Base-by-base conservation (phyloP, 2,888 invertebrate species). In the Troides oblongomaculatus region DNA sequence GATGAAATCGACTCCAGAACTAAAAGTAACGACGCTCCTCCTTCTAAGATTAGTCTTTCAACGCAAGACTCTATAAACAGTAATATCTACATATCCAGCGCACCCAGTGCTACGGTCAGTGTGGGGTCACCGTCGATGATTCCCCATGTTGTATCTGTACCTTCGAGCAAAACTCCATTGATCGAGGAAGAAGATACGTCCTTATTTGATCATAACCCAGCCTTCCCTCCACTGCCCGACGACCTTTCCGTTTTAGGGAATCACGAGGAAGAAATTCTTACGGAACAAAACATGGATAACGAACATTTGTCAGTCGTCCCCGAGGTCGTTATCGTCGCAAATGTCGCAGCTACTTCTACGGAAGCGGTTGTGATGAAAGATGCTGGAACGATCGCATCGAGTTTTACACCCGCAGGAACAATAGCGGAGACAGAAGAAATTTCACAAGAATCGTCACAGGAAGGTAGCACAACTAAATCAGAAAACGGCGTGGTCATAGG, bases 141-240 rank as follows among this genome's bases (percentile, higher is more conserved):
- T 12, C 72, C 77, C 36, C 80, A 82, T 57, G 76, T 79, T 8
- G 79, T 78, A 6, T 83, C 80, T 25, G 86, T 59, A 10, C 59
- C 69, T 62, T 62, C 84, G 1, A 83, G 85, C 1, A 89, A 88
- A 76, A 77, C 87, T 25, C 81, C 88, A 1, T 77, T 86, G 2
- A 77, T 90, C 10, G 90, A 92, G 74, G 92, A 92, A 72, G 92
- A 92, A 71, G 92, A 92, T 71, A 71, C 81, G 4, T 78, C 80
- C 14, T 72, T 81, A 17, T 85, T 88, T 21, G 92, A 92, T 57
- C 92, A 88, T 63, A 91, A 92, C 71, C 92, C 92, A 14, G 92
- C 92, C 8, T 92, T 92, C 68, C 92, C 92, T 0, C 92, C 92
- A 1, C 79, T 91, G 39, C 92, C 91, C 7, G 92, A 92, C 74